Base-by-base conservation (phyloP, 2,888 invertebrate genomes). In the Oxycera nigricornis region DNA sequence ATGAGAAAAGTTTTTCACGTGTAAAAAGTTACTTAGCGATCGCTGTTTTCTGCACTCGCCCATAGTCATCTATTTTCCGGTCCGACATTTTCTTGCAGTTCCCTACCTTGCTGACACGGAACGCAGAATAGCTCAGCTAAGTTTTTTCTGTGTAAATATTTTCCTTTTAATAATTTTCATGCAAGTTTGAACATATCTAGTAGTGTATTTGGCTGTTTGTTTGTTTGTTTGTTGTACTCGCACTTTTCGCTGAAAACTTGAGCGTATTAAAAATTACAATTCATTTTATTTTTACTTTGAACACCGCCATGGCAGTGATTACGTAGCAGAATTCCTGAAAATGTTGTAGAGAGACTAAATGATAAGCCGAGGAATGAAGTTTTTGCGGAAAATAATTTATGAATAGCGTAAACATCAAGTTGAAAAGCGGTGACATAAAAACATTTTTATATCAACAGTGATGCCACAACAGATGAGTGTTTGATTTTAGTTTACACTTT, bases 1-100 rank as follows among this genome's bases (percentile, higher is more conserved):
- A 50, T 52, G 50, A 28, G n/a, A 52, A 68, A 68, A 68, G 68
- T 68, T 68, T 68, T 52, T 68, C 68, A 68, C 68, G 68, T 68
- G 68, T 68, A 68, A 68, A 67, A 68, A 50, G 68, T 68, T 50
- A 68, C 68, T 68, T 68, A 68, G 24, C 24, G 22, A 65, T 39
- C 68, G n/a, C n/a, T 68, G 31, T 30, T 30, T 30, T 61, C 28
- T 28, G 31, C 30, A 30, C 61, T 61, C 30, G 26, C 24, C 14
- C 26, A 30, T 11, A 50, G 28, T 30, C 31, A 68, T 68, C 52
- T 52, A 68, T 68, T 68, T 68, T 68, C 68, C 30, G 50, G 50
- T 50, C 20, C 50, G 24, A 28, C 9, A 2, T 50, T 17, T 1
- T n/a, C n/a, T 11, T 41, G 1, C 17, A 52, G 17, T n/a, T 35